Conservation (phyloP, 2,113 vertebrate species). For the Casuarius casuarius region DNA sequence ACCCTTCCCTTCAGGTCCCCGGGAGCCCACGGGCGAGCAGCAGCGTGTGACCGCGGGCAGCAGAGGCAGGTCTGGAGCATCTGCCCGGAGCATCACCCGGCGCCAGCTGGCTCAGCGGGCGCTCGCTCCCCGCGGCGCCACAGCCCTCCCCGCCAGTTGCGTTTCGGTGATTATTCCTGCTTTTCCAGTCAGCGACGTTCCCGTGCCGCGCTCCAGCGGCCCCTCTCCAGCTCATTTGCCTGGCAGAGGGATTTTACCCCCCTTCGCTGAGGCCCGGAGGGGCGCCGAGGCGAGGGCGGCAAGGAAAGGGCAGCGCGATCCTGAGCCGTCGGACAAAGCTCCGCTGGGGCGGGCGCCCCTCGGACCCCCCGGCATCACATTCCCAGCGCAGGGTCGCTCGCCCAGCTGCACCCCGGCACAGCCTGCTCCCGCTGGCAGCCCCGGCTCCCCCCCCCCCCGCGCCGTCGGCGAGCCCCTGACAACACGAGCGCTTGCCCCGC, state of each 20-base stretch:
- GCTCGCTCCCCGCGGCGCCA: not conserved
- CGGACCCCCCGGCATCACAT: fast-evolving
- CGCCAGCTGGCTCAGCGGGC: not conserved
- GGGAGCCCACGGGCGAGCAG: fast-evolving
- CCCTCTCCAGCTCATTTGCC: not conserved
- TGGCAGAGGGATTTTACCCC: not conserved
- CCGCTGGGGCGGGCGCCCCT: not conserved
- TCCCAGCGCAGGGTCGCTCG: fast-evolving
- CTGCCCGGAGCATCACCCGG: not conserved
- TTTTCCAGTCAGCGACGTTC: conserved; percentile 28
- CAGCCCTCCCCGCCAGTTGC: not conserved
- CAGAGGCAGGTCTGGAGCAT: not conserved
- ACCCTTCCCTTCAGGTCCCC: not conserved
- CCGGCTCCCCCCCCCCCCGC: not conserved
- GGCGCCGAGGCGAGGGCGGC: not conserved
- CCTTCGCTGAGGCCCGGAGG: fast-evolving
- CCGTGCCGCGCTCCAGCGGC: fast-evolving
- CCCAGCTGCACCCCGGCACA: not conserved
- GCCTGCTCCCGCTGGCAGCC: not conserved
- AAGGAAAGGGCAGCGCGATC: not conserved
- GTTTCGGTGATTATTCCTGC: conserved; percentile 32
- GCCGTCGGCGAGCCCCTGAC: not conserved
- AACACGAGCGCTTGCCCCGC: not conserved
- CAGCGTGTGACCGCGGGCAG: not conserved
- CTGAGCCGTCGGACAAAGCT: not conserved